Conservation (phyloP, 2,888 invertebrate genomes). For the Drosophila imparisetae region DNA sequence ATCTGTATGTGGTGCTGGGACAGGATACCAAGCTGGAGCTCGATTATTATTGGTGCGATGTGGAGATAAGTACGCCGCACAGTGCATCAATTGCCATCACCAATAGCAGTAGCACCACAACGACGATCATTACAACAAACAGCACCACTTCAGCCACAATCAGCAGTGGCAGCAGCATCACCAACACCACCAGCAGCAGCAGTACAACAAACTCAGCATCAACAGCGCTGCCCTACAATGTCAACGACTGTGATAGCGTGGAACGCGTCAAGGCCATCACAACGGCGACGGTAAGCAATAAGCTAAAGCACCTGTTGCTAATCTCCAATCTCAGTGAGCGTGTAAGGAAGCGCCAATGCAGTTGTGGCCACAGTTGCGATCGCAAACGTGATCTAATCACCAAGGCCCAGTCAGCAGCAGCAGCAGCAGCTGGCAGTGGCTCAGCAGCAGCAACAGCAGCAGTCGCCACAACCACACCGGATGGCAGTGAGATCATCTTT, state of each 20-base stretch:
- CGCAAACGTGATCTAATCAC: constrained; percentile 71
- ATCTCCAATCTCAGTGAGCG: constrained; percentile 84
- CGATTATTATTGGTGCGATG: constrained; percentile 92
- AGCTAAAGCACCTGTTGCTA: constrained; percentile 83
- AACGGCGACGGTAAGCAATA: constrained; percentile 79
- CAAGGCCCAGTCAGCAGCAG: constrained; percentile 38
- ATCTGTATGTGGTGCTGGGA: constrained; percentile 93
- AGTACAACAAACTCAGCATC: constrained; percentile 13
- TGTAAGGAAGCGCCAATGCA: constrained; percentile 82
- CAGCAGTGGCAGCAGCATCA: constrained; percentile 38
- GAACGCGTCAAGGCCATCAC: constrained; percentile 73
- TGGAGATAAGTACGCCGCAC: constrained; percentile 65
- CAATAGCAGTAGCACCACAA: constrained; percentile 43
- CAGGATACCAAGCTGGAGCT: constrained; percentile 89
- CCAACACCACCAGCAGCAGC: constrained; percentile 24
- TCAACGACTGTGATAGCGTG: constrained; percentile 76
- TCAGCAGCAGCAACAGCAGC: not conserved
- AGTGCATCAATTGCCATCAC: constrained; percentile 25
- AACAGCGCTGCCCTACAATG: constrained; percentile 74
- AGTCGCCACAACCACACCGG: constrained; percentile 2
- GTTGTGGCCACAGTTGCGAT: constrained; percentile 83
- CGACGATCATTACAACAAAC: constrained; percentile 6
- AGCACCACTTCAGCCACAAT: not conserved
- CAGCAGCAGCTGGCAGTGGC: constrained; percentile 2
- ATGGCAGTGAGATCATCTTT: constrained; percentile 50